Base-by-base conservation (phyloP, 2,888 invertebrate genomes). In the Agrochola lota region DNA sequence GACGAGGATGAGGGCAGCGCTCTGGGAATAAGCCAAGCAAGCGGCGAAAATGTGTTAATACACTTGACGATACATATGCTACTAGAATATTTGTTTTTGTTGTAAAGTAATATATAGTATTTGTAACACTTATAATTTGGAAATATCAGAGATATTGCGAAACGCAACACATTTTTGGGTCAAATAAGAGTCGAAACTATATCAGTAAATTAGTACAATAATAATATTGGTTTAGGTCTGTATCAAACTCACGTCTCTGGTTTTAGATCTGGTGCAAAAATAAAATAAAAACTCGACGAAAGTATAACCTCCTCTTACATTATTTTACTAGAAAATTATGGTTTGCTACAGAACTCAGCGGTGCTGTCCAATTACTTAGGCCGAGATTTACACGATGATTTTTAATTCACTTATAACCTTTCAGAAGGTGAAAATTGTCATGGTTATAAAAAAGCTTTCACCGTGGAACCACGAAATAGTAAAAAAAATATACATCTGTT, bases 11-110 rank as follows among this genome's bases (percentile, higher is more conserved):
- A 77, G 75, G 49, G 57, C 35, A 67, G 43, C 43, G 63, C 66
- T 73, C 80, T 86, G 84, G 74, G 80, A 68, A 57, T 80, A 79
- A 85, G 78, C 78, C 74, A 81, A 78, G 76, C 74, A 79, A 62
- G 69, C 26, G 77, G 26, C 66, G 76, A 74, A 77, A 76, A 85
- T 80, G 77, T 80, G 83, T 87, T 87, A 76, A 85, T 87, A 75
- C 73, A 69, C 67, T 71, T 40, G 57, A 73, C 40, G 52, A 12
- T 73, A 70, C 26, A 62, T 12, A 43, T 40, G 57, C 20, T 15
- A 59, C 6, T 49, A 15, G 2, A 20, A 2, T 84, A 72, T 72
- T 12, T 17, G 12, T 46, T 57, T 57, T 80, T 11, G 30, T 30
- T n/a, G 55, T 3, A 59, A n/a, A 55, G 52, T 23, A 52, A 52